phyloP scores from a whole-genome alignment of 2,888 invertebrate genomes.

The Coenonympha arcania region DNA sequence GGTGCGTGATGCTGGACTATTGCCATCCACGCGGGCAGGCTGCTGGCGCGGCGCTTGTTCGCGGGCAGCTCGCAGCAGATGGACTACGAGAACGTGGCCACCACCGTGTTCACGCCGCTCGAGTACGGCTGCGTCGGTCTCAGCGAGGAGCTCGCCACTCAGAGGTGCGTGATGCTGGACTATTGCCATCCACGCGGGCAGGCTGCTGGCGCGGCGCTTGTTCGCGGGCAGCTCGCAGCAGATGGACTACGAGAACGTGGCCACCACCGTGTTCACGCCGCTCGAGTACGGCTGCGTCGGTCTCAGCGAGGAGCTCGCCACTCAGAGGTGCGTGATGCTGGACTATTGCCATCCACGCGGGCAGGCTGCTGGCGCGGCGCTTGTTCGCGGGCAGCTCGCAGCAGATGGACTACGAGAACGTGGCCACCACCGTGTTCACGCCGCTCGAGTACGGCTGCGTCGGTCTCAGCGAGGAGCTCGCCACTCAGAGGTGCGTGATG shows the following conservation, averaged over 20 bases:
- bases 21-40: constrained; percentile 84
- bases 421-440: constrained; percentile 96
- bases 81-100: constrained; percentile 92
- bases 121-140: constrained; percentile 96
- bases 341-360: constrained; percentile 96
- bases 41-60: constrained; percentile 85
- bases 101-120: constrained; percentile 95
- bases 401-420: constrained; percentile 86
- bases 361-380: constrained; percentile 85
- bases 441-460: constrained; percentile 97
- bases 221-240: no score
- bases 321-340: no score
- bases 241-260: no score
- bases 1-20: constrained; percentile 31
- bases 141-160: constrained; percentile 86
- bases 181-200: no score
- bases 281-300: no score
- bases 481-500: constrained; percentile 54
- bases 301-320: no score
- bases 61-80: constrained; percentile 75
- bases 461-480: constrained; percentile 92
- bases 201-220: no score
- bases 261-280: no score
- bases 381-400: constrained; percentile 76
- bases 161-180: constrained; percentile 35